Evolutionary conservation across 1,140 invertebrate species (phyloP).

Genomic region (Conus ventricosus): DNA sequence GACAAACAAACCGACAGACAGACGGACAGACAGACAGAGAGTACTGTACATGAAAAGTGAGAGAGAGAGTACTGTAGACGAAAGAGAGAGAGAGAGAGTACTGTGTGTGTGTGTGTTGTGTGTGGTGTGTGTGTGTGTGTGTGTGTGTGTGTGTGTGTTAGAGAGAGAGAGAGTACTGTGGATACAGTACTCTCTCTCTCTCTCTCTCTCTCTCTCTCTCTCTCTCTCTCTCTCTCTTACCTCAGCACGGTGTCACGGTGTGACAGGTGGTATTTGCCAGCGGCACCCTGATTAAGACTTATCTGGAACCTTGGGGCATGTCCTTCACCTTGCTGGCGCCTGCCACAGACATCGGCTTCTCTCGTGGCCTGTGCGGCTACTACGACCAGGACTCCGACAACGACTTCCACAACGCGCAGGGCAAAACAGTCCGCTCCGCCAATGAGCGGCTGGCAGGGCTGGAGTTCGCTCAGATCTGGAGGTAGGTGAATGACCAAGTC

Average conservation of each 20-base stretch:
- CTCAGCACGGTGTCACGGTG: too few relatives aligned
- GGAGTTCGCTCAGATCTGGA: constrained; percentile 39
- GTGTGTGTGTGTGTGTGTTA: too few relatives aligned
- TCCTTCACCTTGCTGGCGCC: constrained; percentile 34
- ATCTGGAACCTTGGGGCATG: constrained; percentile 40
- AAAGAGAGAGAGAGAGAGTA: too few relatives aligned
- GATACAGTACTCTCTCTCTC: background rate
- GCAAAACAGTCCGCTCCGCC: background rate
- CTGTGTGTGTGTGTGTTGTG: too few relatives aligned
- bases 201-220: background rate
- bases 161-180: too few relatives aligned
- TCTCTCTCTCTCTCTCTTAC: background rate
- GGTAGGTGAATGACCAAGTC: background rate
- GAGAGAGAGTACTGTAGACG: too few relatives aligned
- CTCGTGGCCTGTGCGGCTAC: constrained; percentile 36
- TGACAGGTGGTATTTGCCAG: constrained; percentile 36
- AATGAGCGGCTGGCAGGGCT: background rate
- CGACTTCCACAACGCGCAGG: constrained; percentile 32
- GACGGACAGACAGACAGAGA: too few relatives aligned
- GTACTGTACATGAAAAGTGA: too few relatives aligned
- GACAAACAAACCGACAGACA: too few relatives aligned
- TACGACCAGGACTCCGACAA: constrained; percentile 24
- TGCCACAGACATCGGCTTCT: constrained; percentile 9
- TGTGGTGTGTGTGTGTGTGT: too few relatives aligned
- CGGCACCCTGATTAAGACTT: constrained; percentile 33